phyloP scores from a whole-genome alignment of 2,113 vertebrate genomes.

The Phyllopteryx taeniolatus region DNA sequence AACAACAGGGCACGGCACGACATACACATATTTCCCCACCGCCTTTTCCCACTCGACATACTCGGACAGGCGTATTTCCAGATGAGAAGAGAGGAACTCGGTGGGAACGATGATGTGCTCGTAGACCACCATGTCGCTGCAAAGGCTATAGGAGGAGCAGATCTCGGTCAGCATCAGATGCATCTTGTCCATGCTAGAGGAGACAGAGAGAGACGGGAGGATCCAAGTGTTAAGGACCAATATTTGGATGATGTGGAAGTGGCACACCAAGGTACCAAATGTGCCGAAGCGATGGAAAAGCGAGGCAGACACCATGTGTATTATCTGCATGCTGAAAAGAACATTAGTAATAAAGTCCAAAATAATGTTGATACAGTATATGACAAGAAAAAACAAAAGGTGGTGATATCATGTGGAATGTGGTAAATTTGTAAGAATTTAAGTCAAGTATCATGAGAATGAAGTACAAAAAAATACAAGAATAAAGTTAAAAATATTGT shows the following conservation, averaged over 20 bases:
- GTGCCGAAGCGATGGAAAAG: too few relatives aligned
- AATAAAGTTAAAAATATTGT: too few relatives aligned
- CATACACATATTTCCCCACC: not conserved
- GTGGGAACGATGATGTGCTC: slow-evolving; percentile 80
- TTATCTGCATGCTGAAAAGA: too few relatives aligned
- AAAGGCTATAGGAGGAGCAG: slow-evolving; percentile 78
- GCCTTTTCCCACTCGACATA: slow-evolving; percentile 53
- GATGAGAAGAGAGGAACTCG: slow-evolving; percentile 85
- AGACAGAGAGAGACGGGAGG: slow-evolving; percentile 12
- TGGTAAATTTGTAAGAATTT: too few relatives aligned
- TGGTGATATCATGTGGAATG: too few relatives aligned
- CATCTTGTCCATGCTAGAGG: slow-evolving; percentile 85
- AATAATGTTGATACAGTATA: too few relatives aligned
- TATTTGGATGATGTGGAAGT: slow-evolving; percentile 24
- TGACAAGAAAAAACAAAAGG: too few relatives aligned
- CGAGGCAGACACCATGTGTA: too few relatives aligned
- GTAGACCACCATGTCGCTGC: slow-evolving; percentile 75
- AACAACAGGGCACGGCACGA: too few relatives aligned
- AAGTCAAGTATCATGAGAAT: too few relatives aligned
- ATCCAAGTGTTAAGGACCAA: slow-evolving; percentile 21
- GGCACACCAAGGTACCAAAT: too few relatives aligned
- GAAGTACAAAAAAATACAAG: too few relatives aligned
- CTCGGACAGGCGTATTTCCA: slow-evolving; percentile 83
- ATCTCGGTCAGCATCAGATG: slow-evolving; percentile 83
- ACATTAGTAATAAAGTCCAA: not conserved